Evolutionary conservation across 1,140 invertebrate species (phyloP), one percentile per base, ranked within the genome.

Genomic region (Cepaea nemoralis): DNA sequence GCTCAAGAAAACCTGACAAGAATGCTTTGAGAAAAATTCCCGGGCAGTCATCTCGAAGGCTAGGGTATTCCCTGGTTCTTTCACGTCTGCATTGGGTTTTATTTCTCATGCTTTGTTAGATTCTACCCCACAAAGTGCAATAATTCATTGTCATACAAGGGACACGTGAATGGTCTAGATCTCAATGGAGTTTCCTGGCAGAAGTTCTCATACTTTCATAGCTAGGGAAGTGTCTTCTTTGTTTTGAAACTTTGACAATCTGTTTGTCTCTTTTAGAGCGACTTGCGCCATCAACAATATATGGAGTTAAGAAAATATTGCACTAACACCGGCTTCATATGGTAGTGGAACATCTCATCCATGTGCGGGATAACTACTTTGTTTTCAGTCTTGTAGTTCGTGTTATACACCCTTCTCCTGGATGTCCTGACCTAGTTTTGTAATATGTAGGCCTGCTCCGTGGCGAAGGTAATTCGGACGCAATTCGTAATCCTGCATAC

Each of bases 21-120:
- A 74, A 74, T 74, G 71, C 71, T 74, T 74, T 74, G 71, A 74
- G 42, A 45, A 45, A 74, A 48, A 74, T 48, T 74, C 71, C 42
- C 42, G 8, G 14, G 0, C 71, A 33, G 39, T 27, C 69, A 40
- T 22, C 27, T 19, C 16, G 19, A 8, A 19, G 8, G 59, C 59
- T 63, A 31, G 59, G 33, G 27, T 31, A 27, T n/a, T n/a, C 16
- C 59, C 27, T 63, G 27, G 59, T 31, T 55, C 50, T 19, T 55
- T 55, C 19, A 14, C 22, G 8, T 55, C n/a, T 55, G 6, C n/a
- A 45, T 10, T 10, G 42, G 42, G 6, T 45, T 16, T 45, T 55
- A 3, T 73, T 73, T 42, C 45, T 42, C 24, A 24, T 40, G 40
- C n/a, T 73, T 40, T 73, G 70, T 1, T 14, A 73, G 37, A 6